Conservation (phyloP, 2,888 invertebrate species). For the Drosophila rubida region DNA sequence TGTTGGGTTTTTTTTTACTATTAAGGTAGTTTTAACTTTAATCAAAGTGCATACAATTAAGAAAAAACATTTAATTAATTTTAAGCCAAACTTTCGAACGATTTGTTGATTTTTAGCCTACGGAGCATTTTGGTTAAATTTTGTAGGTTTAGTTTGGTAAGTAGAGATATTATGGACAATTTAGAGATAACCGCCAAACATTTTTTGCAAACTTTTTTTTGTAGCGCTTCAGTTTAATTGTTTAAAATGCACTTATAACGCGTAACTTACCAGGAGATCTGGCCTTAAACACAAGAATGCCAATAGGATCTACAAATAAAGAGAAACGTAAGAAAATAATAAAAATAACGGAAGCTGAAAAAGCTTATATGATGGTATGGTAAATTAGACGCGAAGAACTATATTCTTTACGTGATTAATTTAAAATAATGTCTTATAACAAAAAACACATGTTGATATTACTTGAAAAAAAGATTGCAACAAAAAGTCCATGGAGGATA, state of each 20-base stretch:
- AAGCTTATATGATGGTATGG: conserved; percentile 32
- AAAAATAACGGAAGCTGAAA: conserved; percentile 61
- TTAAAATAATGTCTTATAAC: conserved; percentile 18
- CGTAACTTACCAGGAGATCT: conserved; percentile 90
- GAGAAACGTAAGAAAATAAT: conserved; percentile 86
- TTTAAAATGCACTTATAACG: conserved; percentile 80
- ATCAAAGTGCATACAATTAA: conserved; percentile 31
- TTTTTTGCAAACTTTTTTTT: conserved; percentile 24
- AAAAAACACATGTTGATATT: conserved; percentile 39
- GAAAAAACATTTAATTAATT: conserved; percentile 8
- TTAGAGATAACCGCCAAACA: conserved; percentile 9
- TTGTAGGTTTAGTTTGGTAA: conserved; percentile 47
- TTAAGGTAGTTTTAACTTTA: conserved; percentile 13
- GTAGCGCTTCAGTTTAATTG: conserved; percentile 40
- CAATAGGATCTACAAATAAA: conserved; percentile 90
- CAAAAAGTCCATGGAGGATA: conserved; percentile 52
- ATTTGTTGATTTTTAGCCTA: conserved; percentile 25
- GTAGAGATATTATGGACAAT: conserved; percentile 31
- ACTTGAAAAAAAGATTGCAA: conserved; percentile 55
- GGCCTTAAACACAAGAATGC: conserved; percentile 91
- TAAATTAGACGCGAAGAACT: conserved; percentile 27
- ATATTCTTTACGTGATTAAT: too few species aligned
- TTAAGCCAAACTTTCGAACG: conserved; percentile 22
- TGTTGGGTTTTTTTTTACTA: conserved; percentile 23
- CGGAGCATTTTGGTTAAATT: conserved; percentile 21